Base-by-base conservation (phyloP, 1,140 invertebrate genomes). In the Heliconius himera region DNA sequence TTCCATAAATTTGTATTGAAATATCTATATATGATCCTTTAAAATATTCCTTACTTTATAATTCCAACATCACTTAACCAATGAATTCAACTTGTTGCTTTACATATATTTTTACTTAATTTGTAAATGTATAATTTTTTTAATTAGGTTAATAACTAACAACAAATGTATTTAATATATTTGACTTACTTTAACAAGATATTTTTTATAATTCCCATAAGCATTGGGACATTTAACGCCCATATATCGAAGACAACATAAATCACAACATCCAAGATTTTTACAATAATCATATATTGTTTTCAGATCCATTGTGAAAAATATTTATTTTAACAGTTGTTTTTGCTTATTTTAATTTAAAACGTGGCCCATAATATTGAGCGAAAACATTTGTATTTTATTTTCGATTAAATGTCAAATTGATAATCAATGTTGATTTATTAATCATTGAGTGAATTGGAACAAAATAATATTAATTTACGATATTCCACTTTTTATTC, bases 191-290 rank as follows among this genome's bases (percentile, higher is more conserved):
- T 26, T 66, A 66, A 11, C 11, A 26, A 66, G 26, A 29, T 26
- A 66, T 13, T 26, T 13, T 16, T 66, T 66, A 66, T 29, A 36
- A 81, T 92, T 85, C 76, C 88, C 88, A 70, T 91, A 94, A 41
- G 82, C 84, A 38, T 80, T 85, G 8, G 88, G 86, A 76, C 83
- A 90, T 80, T 90, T 93, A 16, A 91, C 56, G 16, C 91, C 91
- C n/a, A 91, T 76, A 75, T 88, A 94, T 9, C 92, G 87, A 60
- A 92, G 77, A 70, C 88, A 87, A 54, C 92, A 94, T 2, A 84
- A 81, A 36, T 89, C 88, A 74, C 92, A 94, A 77, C 91, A 94
- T 9, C 92, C 91, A 60, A 89, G 60, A 1, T 88, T 85, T 80
- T 90, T 91, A 60, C 91, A 93, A 38, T 85, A 80, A 18, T 86